Conservation (phyloP, 1,140 invertebrate species). For the Elysia chlorotica region DNA sequence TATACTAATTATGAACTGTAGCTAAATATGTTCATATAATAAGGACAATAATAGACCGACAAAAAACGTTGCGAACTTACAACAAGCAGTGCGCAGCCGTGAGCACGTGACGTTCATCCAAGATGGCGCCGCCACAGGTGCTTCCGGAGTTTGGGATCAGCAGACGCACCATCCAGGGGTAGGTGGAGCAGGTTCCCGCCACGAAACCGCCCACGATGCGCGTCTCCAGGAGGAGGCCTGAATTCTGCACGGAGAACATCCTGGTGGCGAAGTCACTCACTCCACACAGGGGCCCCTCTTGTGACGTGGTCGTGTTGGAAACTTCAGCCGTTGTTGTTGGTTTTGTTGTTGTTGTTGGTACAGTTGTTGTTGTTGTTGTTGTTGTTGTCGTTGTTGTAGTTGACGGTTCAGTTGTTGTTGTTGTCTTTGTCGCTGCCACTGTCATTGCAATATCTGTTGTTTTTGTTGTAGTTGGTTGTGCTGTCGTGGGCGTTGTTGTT, state of each 20-base stretch:
- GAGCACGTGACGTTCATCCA: slow-evolving; percentile 10
- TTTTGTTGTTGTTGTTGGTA: no score
- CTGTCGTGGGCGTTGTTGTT: background rate
- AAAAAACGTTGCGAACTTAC: no score
- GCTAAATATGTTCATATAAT: no score
- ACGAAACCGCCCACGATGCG: background rate
- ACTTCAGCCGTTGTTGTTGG: background rate
- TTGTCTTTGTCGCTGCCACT: background rate
- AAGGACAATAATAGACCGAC: no score
- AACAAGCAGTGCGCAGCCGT: slow-evolving; percentile 11
- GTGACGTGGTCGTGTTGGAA: background rate
- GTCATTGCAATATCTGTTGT: background rate
- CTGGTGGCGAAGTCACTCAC: slow-evolving; percentile 7
- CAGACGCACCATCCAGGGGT: slow-evolving; percentile 12
- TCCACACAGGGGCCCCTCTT: slow-evolving; percentile 1
- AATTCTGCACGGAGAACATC: background rate
- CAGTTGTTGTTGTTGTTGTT: background rate
- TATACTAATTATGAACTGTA: no score
- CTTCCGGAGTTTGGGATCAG: background rate
- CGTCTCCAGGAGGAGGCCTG: background rate
- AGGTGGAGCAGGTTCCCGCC: background rate
- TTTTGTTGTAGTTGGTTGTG: background rate
- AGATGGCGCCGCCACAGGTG: background rate
- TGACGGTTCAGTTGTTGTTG: background rate
- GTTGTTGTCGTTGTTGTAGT: background rate